Percentiles rank a stretch among this genome's conserved stretches.
Evolutionary conservation across 2,888 invertebrate genomes (phyloP).

Genomic region (Cheilosia vulpina): DNA sequence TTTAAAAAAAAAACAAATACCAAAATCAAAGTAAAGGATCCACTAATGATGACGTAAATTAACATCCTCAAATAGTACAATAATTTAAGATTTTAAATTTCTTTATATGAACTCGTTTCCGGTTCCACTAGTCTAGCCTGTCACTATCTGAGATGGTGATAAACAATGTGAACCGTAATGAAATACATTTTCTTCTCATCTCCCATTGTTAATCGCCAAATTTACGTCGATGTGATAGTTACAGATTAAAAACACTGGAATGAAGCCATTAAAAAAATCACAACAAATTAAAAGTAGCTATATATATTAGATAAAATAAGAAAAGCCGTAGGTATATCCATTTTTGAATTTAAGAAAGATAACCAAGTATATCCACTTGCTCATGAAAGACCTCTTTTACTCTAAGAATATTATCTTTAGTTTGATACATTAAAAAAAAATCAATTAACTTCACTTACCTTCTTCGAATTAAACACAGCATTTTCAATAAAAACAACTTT

Average conservation of each 20-base stretch:
- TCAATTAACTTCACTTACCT: slow-evolving; percentile 12
- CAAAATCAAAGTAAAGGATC: no score
- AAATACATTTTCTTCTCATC: no score
- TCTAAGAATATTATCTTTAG: slow-evolving; percentile 12
- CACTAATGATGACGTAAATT: no score
- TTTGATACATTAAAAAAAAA: slow-evolving; percentile 11
- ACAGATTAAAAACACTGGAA: no score
- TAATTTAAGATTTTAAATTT: no score
- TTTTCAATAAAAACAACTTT: slow-evolving; percentile 16
- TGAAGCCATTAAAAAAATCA: no score
- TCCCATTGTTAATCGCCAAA: not conserved
- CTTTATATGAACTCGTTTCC: slow-evolving; percentile 8
- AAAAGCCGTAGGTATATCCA: slow-evolving; percentile 4
- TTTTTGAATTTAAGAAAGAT: slow-evolving; percentile 1
- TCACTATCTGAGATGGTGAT: no score
- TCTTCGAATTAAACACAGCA: slow-evolving; percentile 2
- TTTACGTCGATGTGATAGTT: slow-evolving; percentile 1
- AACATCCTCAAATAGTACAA: no score
- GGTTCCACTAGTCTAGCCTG: not conserved
- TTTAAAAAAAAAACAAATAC: no score
- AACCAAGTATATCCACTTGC: slow-evolving; percentile 13
- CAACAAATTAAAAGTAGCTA: no score
- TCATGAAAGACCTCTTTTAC: slow-evolving; percentile 10
- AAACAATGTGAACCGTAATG: no score
- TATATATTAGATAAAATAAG: not conserved